phyloP scores from a whole-genome alignment of 1,140 invertebrate species.

The Centruroides sculpturatus region DNA sequence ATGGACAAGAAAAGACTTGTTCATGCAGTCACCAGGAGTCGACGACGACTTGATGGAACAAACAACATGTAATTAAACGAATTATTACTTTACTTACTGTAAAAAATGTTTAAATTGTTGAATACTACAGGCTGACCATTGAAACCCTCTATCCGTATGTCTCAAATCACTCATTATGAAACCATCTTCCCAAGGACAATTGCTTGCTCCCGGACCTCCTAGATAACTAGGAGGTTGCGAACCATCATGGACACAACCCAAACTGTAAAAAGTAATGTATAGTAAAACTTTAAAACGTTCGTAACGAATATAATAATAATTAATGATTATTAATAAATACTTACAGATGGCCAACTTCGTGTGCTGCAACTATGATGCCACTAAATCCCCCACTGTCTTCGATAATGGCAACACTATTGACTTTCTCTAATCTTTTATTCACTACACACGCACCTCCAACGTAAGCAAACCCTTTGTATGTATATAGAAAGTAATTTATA shows the following conservation, averaged over 20 bases:
- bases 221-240: constrained; percentile 84
- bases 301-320: too few relatives aligned
- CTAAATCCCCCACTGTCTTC: constrained; percentile 92
- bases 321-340: constrained; percentile 27
- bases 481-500: too few relatives aligned
- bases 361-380: constrained; percentile 87
- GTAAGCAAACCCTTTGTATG: constrained; percentile 71
- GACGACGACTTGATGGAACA: too few relatives aligned
- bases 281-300: too few relatives aligned
- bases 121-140: constrained; percentile 83
- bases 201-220: constrained; percentile 81
- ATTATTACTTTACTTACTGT: constrained; percentile 47
- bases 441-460: constrained; percentile 90
- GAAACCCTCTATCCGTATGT: constrained; percentile 85
- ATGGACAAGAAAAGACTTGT: too few relatives aligned
- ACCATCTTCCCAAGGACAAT: constrained; percentile 89
- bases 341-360: constrained; percentile 94
- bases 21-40: too few relatives aligned
- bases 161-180: constrained; percentile 90
- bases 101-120: constrained; percentile 89
- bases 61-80: too few relatives aligned
- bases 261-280: constrained; percentile 32
- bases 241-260: constrained; percentile 87
- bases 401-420: constrained; percentile 89
- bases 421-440: constrained; percentile 87